Percentiles rank a stretch among this genome's conserved stretches.
phyloP scores from a whole-genome alignment of 2,888 invertebrate species.

The Graphium colonna region DNA sequence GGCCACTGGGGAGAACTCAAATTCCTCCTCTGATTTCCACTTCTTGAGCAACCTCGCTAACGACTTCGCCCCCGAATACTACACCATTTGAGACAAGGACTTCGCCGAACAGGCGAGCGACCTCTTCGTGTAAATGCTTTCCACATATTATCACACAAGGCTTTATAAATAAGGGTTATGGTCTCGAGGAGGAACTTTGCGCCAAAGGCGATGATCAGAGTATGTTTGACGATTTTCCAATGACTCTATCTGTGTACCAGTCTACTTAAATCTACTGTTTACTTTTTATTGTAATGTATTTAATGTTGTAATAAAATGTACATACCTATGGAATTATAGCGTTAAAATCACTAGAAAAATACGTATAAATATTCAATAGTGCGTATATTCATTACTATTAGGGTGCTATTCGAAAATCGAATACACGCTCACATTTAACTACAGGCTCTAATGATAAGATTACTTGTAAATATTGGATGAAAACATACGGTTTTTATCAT shows the following conservation, averaged over 20 bases:
- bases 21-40: constrained; percentile 96
- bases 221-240: constrained; percentile 41
- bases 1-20: constrained; percentile 87
- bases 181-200: constrained; percentile 36
- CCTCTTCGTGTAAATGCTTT: constrained; percentile 66
- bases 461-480: constrained; percentile 12
- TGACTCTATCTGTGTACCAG: constrained; percentile 43
- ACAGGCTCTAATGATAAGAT: constrained; percentile 13
- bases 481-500: constrained; percentile 12
- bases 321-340: constrained; percentile 46
- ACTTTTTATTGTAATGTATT: constrained; percentile 42
- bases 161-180: constrained; percentile 33
- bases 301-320: constrained; percentile 66
- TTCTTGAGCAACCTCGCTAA: constrained; percentile 95
- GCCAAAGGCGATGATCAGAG: constrained; percentile 54
- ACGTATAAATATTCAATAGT: constrained; percentile 41
- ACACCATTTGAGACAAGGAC: constrained; percentile 82
- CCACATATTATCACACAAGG: constrained; percentile 23
- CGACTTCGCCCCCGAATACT: constrained; percentile 96
- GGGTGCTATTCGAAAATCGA: constrained; percentile 41
- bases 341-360: constrained; percentile 35
- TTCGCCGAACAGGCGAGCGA: constrained; percentile 76
- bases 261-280: constrained; percentile 45
- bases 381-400: constrained; percentile 27
- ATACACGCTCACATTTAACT: constrained; percentile 27